Evolutionary conservation across 37 sponge, comb jelly and placozoan species (phyloP).

Genomic region (Mnemiopsis leidyi): DNA sequence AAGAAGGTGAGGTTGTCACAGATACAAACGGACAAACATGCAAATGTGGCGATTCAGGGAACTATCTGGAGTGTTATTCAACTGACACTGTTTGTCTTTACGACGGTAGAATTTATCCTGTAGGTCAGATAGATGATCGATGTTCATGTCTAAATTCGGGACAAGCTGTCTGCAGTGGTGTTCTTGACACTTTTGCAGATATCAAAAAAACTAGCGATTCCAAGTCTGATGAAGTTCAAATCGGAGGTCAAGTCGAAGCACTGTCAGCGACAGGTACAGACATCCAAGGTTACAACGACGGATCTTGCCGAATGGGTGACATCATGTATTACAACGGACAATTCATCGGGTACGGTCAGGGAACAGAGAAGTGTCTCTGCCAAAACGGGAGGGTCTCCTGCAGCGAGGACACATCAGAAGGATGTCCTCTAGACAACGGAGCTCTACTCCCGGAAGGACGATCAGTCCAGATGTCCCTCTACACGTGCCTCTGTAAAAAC

Average conservation of each 20-base stretch:
- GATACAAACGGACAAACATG: not conserved
- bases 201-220: not conserved
- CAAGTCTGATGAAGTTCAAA: not conserved
- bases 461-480: not conserved
- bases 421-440: not conserved
- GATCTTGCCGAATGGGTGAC: not conserved
- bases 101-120: not conserved
- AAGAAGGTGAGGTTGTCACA: not conserved
- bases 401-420: not conserved
- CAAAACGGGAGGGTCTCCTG: not conserved
- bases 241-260: not conserved
- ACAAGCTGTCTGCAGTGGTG: not conserved
- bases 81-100: not conserved
- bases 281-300: not conserved
- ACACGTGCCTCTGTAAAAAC: constrained; percentile 1
- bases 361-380: not conserved
- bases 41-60: not conserved
- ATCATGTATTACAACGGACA: not conserved
- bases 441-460: not conserved
- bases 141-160: not conserved
- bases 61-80: not conserved
- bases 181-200: not conserved
- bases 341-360: not conserved
- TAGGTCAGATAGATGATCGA: not conserved
- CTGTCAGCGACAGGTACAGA: not conserved